phyloP scores from a whole-genome alignment of 1,140 invertebrate species.

The Oryzaephilus surinamensis region DNA sequence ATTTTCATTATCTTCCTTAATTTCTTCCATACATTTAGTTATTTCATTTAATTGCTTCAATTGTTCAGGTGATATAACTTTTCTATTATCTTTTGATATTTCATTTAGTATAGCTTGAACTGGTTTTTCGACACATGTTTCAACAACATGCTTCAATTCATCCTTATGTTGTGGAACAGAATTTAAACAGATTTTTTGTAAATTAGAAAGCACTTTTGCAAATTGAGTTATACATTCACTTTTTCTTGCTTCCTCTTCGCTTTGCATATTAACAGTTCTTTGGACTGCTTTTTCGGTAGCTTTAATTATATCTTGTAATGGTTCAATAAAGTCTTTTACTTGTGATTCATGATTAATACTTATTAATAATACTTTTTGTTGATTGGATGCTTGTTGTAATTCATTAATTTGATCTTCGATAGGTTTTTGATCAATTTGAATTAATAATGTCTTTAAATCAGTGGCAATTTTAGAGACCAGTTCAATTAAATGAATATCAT shows the following conservation, averaged over 20 bases:
- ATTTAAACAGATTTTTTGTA: too few relatives aligned
- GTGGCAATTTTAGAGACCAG: conserved; percentile 15
- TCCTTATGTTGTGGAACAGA: too few relatives aligned
- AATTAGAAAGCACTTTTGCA: too few relatives aligned
- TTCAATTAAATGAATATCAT: conserved; percentile 25
- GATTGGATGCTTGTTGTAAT: conserved; percentile 5
- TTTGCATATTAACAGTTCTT: conserved; percentile 15
- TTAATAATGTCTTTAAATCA: too few relatives aligned
- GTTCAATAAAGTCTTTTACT: conserved; percentile 34
- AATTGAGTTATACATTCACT: background rate
- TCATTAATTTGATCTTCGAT: conserved; percentile 19
- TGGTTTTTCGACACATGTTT: conserved; percentile 27
- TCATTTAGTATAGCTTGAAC: conserved; percentile 18
- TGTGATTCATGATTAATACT: conserved; percentile 33
- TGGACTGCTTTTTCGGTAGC: conserved; percentile 36
- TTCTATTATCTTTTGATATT: conserved; percentile 2
- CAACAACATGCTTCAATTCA: too few relatives aligned
- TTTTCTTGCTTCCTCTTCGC: background rate
- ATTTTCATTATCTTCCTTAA: conserved; percentile 12
- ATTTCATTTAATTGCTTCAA: conserved; percentile 18
- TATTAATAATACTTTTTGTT: conserved; percentile 15
- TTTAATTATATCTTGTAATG: conserved; percentile 39
- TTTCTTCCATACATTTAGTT: conserved; percentile 17
- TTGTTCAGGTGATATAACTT: conserved; percentile 15
- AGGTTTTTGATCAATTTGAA: conserved; percentile 13